Evolutionary conservation across 2,797 vertebrate genomes (phyloP), one percentile per base, ranked within the genome.

Genomic region (Cyprinella venusta): DNA sequence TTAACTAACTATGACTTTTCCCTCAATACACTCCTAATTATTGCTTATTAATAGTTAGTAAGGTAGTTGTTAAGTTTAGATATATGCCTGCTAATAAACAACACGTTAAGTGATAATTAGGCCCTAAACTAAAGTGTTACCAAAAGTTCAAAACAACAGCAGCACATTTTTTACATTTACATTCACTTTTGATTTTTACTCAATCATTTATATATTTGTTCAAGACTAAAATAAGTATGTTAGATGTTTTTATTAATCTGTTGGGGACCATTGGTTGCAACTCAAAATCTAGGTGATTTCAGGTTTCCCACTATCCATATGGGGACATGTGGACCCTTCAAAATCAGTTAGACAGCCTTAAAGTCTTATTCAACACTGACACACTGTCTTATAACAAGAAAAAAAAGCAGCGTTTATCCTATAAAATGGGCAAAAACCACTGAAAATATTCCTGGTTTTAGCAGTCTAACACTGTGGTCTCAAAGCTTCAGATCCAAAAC

Each of bases 401-500:
- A 56, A 56, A 74, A 74, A 16, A 56, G 19, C 4, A 54, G 19
- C 5, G 1, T 50, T 78, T 50, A 64, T 65, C 1, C 40, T 30
- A 33, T 50, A 65, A 84, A 40, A 63, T 50, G 65, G 75, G 38
- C 79, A 81, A 48, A 86, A 71, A 54, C 76, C 75, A 64, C 84
- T 86, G 63, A 81, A 80, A 88, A 87, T 74, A 52, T 76, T 24
- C 68, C 75, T 75, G 59, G 61, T 42, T 50, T 75, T 71, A 80
- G 61, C 76, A 74, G 84, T 82, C 77, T 61, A 74, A 76, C 81
- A 45, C 80, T 67, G 81, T 72, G 50, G 74, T 82, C 81, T 33
- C 40, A 24, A 45, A 69, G 87, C 88, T 90, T 90, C 78, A 89
- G 87, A 89, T 87, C 87, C 84, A 88, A 89, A 89, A 89, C 88